Percentiles rank a stretch among this genome's conserved stretches.
phyloP scores from a whole-genome alignment of 2,888 invertebrate species.

The Barypeithes pellucidus region DNA sequence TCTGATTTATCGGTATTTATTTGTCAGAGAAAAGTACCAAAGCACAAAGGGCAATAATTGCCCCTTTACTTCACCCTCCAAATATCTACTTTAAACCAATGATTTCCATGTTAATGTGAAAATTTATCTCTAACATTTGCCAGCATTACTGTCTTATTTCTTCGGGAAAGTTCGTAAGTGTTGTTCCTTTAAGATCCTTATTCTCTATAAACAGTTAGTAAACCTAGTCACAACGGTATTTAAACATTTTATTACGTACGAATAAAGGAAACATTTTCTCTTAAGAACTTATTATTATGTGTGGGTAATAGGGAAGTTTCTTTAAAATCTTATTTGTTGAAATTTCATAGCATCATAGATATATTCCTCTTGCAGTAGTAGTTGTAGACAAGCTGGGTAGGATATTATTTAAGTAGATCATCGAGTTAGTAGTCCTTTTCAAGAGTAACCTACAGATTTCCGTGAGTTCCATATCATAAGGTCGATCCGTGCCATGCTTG shows the following conservation, averaged over 20 bases:
- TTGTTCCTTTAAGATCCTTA: conserved; percentile 33
- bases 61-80: conserved; percentile 2
- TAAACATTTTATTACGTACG: conserved; percentile 65
- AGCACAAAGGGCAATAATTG: conserved; percentile 1
- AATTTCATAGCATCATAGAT: too few species aligned
- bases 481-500: too few species aligned
- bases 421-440: too few species aligned
- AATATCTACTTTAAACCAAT: conserved; percentile 22
- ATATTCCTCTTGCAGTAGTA: too few species aligned
- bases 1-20: not conserved
- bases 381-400: too few species aligned
- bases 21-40: conserved; percentile 10
- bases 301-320: too few species aligned
- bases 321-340: too few species aligned
- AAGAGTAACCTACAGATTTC: too few species aligned
- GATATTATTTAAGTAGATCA: too few species aligned
- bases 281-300: too few species aligned
- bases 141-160: conserved; percentile 39
- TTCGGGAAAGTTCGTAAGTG: conserved; percentile 30
- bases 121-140: conserved; percentile 23
- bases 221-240: conserved; percentile 21
- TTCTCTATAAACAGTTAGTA: conserved; percentile 42
- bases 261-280: not conserved
- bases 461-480: too few species aligned
- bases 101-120: conserved; percentile 38